Evolutionary conservation across 2,888 invertebrate genomes (phyloP).

Genomic region (Tinea semifulvella): DNA sequence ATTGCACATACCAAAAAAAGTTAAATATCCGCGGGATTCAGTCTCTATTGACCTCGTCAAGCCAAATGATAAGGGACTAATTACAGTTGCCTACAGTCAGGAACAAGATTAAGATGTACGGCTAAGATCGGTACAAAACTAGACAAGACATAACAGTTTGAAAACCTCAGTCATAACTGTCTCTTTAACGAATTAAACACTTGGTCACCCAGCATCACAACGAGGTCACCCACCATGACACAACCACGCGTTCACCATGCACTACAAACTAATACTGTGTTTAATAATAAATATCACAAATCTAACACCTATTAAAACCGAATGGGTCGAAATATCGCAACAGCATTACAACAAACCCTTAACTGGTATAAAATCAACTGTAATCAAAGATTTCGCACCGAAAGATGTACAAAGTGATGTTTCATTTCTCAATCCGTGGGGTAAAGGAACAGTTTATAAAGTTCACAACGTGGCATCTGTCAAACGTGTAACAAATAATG

Average conservation of each 20-base stretch:
- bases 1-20: no score
- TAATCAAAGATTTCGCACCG: neutral
- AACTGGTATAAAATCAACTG: neutral
- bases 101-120: no score
- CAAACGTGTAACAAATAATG: conserved; percentile 24
- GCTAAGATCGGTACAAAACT: no score
- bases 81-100: no score
- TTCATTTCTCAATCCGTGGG: neutral
- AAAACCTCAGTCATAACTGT: neutral
- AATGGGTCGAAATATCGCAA: conserved; percentile 58
- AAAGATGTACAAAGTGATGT: neutral
- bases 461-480: conserved; percentile 32
- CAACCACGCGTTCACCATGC: conserved; percentile 18
- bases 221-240: neutral
- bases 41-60: no score
- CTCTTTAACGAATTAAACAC: neutral
- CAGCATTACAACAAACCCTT: conserved; percentile 35
- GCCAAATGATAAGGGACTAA: no score
- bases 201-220: neutral
- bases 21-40: no score
- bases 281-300: neutral
- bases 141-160: neutral
- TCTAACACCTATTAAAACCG: conserved; percentile 25
- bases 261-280: neutral
- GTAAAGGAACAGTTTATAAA: conserved; percentile 25